Percentiles rank a stretch among this genome's conserved stretches.
Evolutionary conservation across 1,140 invertebrate genomes (phyloP).

Genomic region (Phthorimaea operculella): DNA sequence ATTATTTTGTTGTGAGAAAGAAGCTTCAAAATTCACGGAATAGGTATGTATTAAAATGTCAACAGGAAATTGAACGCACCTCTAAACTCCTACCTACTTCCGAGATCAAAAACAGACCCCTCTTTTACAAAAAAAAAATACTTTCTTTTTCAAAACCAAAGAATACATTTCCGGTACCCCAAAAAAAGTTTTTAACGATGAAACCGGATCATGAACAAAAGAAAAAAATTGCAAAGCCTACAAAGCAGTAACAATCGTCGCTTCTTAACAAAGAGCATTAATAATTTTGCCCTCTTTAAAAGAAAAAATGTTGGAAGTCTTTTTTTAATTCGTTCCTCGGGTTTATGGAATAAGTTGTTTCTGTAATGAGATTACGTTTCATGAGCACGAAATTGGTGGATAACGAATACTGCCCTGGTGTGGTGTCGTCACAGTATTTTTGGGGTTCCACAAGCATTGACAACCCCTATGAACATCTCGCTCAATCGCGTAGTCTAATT

Average conservation of each 20-base stretch:
- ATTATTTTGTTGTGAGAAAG: background rate
- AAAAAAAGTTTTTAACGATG: slow-evolving; percentile 18
- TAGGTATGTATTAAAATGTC: background rate
- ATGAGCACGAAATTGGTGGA: slow-evolving; percentile 50
- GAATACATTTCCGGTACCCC: background rate
- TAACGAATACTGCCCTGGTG: slow-evolving; percentile 41
- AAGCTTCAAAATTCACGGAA: background rate
- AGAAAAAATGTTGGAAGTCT: slow-evolving; percentile 33
- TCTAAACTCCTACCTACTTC: background rate
- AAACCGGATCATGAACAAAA: slow-evolving; percentile 3
- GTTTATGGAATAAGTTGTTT: slow-evolving; percentile 61
- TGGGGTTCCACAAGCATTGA: background rate
- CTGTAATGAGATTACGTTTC: slow-evolving; percentile 58
- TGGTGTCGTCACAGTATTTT: slow-evolving; percentile 7
- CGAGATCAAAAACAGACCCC: background rate
- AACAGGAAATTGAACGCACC: background rate
- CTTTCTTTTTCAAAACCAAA: background rate
- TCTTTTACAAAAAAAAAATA: background rate
- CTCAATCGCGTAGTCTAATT: too few species aligned
- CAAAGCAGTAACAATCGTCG: background rate
- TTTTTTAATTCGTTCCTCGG: slow-evolving; percentile 36
- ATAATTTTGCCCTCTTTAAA: slow-evolving; percentile 27
- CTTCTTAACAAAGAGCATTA: background rate
- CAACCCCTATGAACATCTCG: background rate
- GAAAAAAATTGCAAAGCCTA: background rate